phyloP scores from a whole-genome alignment of 2,113 vertebrate species.

The Oceanites oceanicus region DNA sequence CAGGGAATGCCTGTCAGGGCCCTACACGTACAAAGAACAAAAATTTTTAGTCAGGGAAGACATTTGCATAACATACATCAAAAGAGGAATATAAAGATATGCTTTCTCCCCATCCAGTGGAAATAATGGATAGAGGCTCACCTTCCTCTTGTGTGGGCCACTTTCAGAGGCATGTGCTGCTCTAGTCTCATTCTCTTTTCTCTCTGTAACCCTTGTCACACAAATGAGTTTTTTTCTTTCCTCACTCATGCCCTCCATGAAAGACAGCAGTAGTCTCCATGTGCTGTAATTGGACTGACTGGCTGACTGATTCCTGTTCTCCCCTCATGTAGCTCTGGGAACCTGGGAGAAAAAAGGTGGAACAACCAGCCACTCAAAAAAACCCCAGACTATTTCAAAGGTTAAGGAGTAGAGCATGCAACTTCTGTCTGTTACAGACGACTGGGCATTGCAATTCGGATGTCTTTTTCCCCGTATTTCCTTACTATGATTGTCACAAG shows the following conservation, averaged over 20 bases:
- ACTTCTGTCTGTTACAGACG: constrained; percentile 56
- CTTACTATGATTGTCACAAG: constrained; percentile 24
- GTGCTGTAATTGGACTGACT: constrained; percentile 63
- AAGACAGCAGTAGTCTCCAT: constrained; percentile 42
- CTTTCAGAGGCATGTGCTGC: neutral
- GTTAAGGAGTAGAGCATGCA: constrained; percentile 58
- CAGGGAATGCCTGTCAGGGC: neutral
- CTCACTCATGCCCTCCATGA: constrained; percentile 14
- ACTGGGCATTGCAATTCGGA: constrained; percentile 36
- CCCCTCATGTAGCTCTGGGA: constrained; percentile 19
- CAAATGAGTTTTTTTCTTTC: constrained; percentile 47
- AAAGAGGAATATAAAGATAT: neutral
- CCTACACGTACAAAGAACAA: neutral
- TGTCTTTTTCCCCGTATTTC: constrained; percentile 57
- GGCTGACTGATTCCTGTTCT: constrained; percentile 60
- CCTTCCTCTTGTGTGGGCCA: neutral
- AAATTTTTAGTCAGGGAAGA: neutral
- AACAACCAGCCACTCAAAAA: constrained; percentile 63
- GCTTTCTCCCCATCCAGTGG: neutral
- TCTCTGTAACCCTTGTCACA: constrained; percentile 35
- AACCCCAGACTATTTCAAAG: constrained; percentile 53
- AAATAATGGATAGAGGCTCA: neutral
- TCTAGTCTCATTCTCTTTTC: neutral
- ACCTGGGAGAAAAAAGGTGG: constrained; percentile 54
- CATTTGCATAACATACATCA: neutral